Conservation (phyloP, 1,140 invertebrate genomes). For the Phymastichus coffea region DNA sequence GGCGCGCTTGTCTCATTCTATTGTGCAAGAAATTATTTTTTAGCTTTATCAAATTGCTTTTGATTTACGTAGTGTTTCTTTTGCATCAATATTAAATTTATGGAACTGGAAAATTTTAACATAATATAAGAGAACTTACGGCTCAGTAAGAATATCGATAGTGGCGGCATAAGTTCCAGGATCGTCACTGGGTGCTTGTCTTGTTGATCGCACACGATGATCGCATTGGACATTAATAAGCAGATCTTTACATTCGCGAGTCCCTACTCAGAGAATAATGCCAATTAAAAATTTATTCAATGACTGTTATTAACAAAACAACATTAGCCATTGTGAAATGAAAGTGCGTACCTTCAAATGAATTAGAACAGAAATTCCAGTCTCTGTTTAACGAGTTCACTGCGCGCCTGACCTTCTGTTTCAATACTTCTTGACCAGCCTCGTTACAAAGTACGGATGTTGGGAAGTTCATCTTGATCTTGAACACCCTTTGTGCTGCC, state of each 20-base stretch:
- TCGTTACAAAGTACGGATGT: slow-evolving; percentile 91
- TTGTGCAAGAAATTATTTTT: slow-evolving; percentile 28
- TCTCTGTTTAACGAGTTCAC: slow-evolving; percentile 87
- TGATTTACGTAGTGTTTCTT: slow-evolving; percentile 9
- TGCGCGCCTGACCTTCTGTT: slow-evolving; percentile 83
- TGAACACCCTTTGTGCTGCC: slow-evolving; percentile 88
- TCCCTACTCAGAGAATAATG: too few relatives aligned
- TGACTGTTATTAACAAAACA: neutral
- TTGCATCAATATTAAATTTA: neutral
- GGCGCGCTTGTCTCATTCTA: slow-evolving; percentile 57
- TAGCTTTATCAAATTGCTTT: slow-evolving; percentile 32
- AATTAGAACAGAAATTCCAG: slow-evolving; percentile 92
- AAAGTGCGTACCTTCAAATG: slow-evolving; percentile 66
- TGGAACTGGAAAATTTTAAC: neutral
- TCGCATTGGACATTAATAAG: slow-evolving; percentile 89
- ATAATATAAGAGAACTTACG: slow-evolving; percentile 63
- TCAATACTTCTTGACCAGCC: slow-evolving; percentile 86
- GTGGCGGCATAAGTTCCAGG: slow-evolving; percentile 77
- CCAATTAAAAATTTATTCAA: slow-evolving; percentile 4
- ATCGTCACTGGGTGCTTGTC: slow-evolving; percentile 60
- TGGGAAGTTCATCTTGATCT: slow-evolving; percentile 89
- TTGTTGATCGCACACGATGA: slow-evolving; percentile 61
- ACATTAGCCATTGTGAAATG: neutral
- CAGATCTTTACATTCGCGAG: slow-evolving; percentile 81
- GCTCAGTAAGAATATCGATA: slow-evolving; percentile 76